Conservation (phyloP, 2,888 invertebrate species). For the Philereme transversata region DNA sequence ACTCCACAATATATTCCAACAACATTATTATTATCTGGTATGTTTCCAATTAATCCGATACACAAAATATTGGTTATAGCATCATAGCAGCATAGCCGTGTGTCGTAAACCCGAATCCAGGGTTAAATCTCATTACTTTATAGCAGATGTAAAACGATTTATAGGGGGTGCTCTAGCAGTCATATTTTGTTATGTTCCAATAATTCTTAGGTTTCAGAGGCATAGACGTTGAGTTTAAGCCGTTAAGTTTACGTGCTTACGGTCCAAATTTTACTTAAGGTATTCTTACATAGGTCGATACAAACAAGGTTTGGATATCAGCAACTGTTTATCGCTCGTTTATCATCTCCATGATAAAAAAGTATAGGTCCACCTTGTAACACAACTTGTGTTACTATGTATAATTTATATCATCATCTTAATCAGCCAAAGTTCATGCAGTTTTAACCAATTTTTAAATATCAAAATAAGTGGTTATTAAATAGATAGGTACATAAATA, state of each 20-base stretch:
- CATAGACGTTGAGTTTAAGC: constrained; percentile 40
- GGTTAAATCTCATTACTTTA: constrained; percentile 82
- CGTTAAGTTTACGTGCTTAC: constrained; percentile 42
- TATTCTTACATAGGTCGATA: constrained; percentile 9
- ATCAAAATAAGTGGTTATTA: too few relatives aligned
- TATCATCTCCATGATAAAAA: too few relatives aligned
- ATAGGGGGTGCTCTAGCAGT: constrained; percentile 68
- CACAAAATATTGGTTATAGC: constrained; percentile 67
- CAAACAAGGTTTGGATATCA: not conserved
- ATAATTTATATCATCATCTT: too few relatives aligned
- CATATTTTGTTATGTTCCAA: constrained; percentile 79
- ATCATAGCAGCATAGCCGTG: constrained; percentile 37
- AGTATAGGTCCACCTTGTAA: too few relatives aligned
- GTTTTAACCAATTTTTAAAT: too few relatives aligned
- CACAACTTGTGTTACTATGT: too few relatives aligned
- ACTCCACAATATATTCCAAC: too few relatives aligned
- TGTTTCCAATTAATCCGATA: constrained; percentile 41
- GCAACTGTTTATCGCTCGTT: too few relatives aligned
- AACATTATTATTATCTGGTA: constrained; percentile 12
- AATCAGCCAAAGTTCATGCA: too few relatives aligned
- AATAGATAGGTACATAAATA: too few relatives aligned
- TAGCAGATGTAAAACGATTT: constrained; percentile 79
- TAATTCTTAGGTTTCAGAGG: constrained; percentile 64
- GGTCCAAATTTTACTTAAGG: constrained; percentile 41
- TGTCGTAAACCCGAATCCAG: constrained; percentile 75